These are phyloP conservation scores for Mesochorus sp. DNA, from an alignment of 2,888 invertebrate species.

Conservation along the genomic window DNA sequence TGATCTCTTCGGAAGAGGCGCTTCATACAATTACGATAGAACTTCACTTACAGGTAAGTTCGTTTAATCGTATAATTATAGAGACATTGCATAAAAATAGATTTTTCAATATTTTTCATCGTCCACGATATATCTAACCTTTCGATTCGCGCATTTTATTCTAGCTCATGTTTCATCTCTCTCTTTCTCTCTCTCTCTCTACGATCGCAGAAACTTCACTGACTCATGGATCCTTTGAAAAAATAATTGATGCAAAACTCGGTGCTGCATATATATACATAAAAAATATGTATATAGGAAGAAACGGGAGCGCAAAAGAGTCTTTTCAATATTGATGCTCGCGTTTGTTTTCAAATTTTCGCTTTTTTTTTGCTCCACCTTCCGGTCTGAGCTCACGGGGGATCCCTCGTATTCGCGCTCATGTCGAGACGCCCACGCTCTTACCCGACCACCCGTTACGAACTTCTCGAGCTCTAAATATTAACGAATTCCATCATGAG, in stretches of 20 bases:
- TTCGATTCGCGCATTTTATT: slow-evolving; percentile 31
- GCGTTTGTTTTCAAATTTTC: slow-evolving; percentile 70
- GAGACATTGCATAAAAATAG: slow-evolving; percentile 59
- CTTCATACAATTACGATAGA: too few species aligned
- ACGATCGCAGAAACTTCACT: slow-evolving; percentile 11
- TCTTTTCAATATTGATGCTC: slow-evolving; percentile 65
- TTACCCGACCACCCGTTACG: slow-evolving; percentile 67
- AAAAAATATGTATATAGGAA: background rate
- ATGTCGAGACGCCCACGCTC: slow-evolving; percentile 66
- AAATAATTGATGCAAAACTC: slow-evolving; percentile 66
- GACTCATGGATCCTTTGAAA: slow-evolving; percentile 66
- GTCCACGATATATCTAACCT: slow-evolving; percentile 53
- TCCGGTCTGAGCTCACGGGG: slow-evolving; percentile 24
- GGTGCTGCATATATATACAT: background rate
- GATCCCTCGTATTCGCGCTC: slow-evolving; percentile 64
- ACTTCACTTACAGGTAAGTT: slow-evolving; percentile 30
- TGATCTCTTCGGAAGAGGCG: too few species aligned
- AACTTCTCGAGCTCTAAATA: slow-evolving; percentile 74
- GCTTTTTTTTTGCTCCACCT: slow-evolving; percentile 4
- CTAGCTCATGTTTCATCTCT: slow-evolving; percentile 41
- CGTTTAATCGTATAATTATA: background rate
- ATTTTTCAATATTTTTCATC: slow-evolving; percentile 66
- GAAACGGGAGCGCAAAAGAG: slow-evolving; percentile 16
- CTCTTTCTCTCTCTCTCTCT: too few species aligned
- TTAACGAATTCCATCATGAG: slow-evolving; percentile 71